Conservation (phyloP, 2,797 vertebrate genomes). For the Myotis daubentonii region DNA sequence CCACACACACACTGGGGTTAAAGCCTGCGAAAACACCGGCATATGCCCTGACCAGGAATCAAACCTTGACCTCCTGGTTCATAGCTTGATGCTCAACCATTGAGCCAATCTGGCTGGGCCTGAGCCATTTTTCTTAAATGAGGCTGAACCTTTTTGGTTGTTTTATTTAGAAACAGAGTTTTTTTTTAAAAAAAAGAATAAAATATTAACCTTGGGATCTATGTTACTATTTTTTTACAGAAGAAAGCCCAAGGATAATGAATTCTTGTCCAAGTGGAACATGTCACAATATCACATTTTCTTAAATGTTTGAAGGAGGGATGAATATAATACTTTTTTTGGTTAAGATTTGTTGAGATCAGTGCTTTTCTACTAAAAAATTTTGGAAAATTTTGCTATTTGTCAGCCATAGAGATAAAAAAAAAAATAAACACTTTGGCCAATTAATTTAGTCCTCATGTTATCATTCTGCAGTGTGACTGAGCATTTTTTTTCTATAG, state of each 20-base stretch:
- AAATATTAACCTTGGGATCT: not conserved
- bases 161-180: not conserved
- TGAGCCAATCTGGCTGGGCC: too few relatives aligned
- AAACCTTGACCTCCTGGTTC: too few relatives aligned
- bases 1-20: too few relatives aligned
- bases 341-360: not conserved
- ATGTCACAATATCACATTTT: not conserved
- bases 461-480: not conserved
- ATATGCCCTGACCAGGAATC: too few relatives aligned
- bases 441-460: not conserved
- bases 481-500: not conserved
- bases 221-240: not conserved
- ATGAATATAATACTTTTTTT: not conserved
- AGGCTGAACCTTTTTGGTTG: not conserved
- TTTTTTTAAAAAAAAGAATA: not conserved
- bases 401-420: not conserved
- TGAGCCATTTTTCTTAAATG: not conserved
- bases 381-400: not conserved
- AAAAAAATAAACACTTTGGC: not conserved
- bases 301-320: not conserved
- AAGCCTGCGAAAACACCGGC: too few relatives aligned
- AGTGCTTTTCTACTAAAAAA: not conserved
- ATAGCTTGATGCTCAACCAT: too few relatives aligned
- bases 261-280: not conserved
- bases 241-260: not conserved